Evolutionary conservation across 2,797 vertebrate genomes (phyloP).

Genomic region (Melanotaenia parkinsoni): DNA sequence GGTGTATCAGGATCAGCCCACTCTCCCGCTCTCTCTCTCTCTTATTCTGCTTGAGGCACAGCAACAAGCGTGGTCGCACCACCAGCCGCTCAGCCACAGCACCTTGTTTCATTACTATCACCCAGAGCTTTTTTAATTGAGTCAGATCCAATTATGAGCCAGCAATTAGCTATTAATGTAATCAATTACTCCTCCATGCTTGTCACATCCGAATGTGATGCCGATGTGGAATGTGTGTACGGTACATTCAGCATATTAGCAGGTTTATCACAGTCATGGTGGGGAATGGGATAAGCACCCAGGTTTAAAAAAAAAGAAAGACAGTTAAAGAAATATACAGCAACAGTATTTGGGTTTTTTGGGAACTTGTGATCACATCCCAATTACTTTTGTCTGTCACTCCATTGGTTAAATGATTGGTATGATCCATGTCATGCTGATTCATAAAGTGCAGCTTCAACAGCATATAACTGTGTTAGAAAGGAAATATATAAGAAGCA

Average conservation of each 20-base stretch:
- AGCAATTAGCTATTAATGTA: slow-evolving; percentile 88
- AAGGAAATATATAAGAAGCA: not conserved
- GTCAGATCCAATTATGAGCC: slow-evolving; percentile 87
- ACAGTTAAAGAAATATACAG: not conserved
- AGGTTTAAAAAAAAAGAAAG: not conserved
- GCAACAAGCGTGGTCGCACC: slow-evolving; percentile 29
- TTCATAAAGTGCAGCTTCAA: not conserved
- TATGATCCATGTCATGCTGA: not conserved
- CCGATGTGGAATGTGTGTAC: slow-evolving; percentile 74
- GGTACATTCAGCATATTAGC: slow-evolving; percentile 68
- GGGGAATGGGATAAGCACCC: slow-evolving; percentile 9
- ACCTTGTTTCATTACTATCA: slow-evolving; percentile 84
- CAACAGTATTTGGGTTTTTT: not conserved
- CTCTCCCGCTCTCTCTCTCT: slow-evolving; percentile 28
- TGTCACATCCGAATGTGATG: slow-evolving; percentile 83
- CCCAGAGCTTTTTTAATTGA: slow-evolving; percentile 85
- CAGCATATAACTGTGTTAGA: not conserved
- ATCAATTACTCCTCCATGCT: slow-evolving; percentile 86
- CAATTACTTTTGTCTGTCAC: not conserved
- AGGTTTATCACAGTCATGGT: slow-evolving; percentile 61
- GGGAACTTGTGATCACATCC: not conserved
- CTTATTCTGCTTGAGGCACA: slow-evolving; percentile 44
- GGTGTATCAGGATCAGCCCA: slow-evolving; percentile 76
- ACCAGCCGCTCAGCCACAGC: slow-evolving; percentile 59
- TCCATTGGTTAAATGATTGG: not conserved